Base-by-base conservation (phyloP, 2,888 invertebrate genomes). In the Phrixothrix hirtus region DNA sequence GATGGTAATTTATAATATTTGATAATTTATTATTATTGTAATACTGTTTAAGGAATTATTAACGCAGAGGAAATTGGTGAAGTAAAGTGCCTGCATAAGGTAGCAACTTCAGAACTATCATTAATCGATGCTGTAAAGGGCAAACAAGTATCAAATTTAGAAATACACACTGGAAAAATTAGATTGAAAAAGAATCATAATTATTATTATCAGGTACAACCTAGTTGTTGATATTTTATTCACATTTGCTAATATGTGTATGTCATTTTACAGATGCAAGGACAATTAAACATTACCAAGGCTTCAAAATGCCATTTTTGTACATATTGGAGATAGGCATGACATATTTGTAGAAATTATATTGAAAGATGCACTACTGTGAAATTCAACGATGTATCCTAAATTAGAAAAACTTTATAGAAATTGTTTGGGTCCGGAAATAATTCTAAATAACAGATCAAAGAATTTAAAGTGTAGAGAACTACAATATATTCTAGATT, bases 281-380 rank as follows among this genome's bases (percentile, higher is more conserved):
- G 36, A 3, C 36, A 36, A 25, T 36, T 36, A 36, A 10, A 17
- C 21, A 21, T 36, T 17, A 21, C 21, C n/a, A 36, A 36, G 21
- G 17, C n/a, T n/a, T n/a, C 16, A 11, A 16, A 17, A 17, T 17
- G 36, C 12, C 17, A 36, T 11, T 36, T 36, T 21, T 1, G 6
- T 36, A 17, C 21, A 36, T 36, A 12, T 11, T 11, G 25, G 17
- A 5, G 21, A 14, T 11, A 21, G 7, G 21, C 3, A 21, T 7
- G 21, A 21, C 21, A 5, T 21, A 21, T 21, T 21, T 7, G 7
- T 21, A 21, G 21, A 21, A 21, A 21, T 21, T 5, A 21, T 21
- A 3, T 3, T 5, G 7, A 3, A 7, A 21, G 21, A 21, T 21
- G 7, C 7, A 5, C 3, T 7, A 21, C 7, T 21, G 7, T 21